Evolutionary conservation across 2,113 vertebrate genomes (phyloP).

Genomic region (Daubentonia madagascariensis): DNA sequence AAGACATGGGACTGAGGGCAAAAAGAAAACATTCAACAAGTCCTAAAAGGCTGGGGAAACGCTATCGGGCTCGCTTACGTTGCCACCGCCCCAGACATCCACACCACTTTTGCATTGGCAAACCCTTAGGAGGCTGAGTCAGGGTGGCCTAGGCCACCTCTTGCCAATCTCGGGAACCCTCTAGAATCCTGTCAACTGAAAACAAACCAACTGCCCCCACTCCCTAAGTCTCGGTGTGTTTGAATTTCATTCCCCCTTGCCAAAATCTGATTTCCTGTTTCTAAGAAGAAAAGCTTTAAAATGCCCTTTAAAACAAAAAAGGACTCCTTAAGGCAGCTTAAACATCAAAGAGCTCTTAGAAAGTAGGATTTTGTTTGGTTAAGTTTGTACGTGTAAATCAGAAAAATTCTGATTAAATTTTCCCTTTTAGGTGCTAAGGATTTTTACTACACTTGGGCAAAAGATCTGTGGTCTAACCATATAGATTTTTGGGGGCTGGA

Average conservation of each 20-base stretch:
- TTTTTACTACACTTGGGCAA: conserved; percentile 53
- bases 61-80: neutral
- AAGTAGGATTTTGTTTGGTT: conserved; percentile 71
- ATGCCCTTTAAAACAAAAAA: conserved; percentile 54
- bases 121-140: neutral
- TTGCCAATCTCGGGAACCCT: conserved; percentile 47
- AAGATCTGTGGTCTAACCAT: neutral
- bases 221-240: conserved; percentile 21
- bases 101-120: neutral
- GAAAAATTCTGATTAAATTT: conserved; percentile 67
- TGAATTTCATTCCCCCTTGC: conserved; percentile 64
- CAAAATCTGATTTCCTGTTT: conserved; percentile 78
- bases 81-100: neutral
- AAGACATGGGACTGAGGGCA: neutral
- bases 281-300: conserved; percentile 68
- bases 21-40: neutral
- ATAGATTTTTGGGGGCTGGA: neutral
- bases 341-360: conserved; percentile 75
- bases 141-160: conserved; percentile 60
- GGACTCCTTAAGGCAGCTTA: conserved; percentile 53
- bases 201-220: conserved; percentile 52
- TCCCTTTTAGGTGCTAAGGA: conserved; percentile 44
- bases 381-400: conserved; percentile 56
- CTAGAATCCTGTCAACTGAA: conserved; percentile 32
- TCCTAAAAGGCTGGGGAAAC: neutral